These are phyloP conservation scores for Phengaris arion DNA, from an alignment of 2,888 invertebrate species.

Conservation along the genomic window DNA sequence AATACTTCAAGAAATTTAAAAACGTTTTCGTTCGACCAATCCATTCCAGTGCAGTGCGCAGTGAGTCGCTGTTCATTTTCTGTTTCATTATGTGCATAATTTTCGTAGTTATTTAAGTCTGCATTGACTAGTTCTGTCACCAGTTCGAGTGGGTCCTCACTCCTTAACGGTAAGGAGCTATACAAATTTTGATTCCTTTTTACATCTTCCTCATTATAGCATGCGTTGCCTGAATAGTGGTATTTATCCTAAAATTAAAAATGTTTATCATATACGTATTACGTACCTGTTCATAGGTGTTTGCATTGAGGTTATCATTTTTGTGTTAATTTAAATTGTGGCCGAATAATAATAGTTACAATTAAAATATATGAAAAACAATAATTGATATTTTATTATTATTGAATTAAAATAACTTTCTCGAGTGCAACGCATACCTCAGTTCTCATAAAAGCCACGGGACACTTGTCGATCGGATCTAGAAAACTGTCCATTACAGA, in stretches of 20 bases:
- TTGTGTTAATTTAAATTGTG: too few species aligned
- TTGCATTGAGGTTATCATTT: too few species aligned
- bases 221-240: not conserved
- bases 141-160: conserved; percentile 2
- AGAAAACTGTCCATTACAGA: conserved; percentile 9
- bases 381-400: too few species aligned
- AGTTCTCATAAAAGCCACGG: not conserved
- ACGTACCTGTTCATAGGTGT: too few species aligned
- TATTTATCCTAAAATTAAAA: not conserved
- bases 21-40: not conserved
- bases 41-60: not conserved
- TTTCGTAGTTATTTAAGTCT: not conserved
- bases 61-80: not conserved
- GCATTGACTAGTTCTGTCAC: not conserved
- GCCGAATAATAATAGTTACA: too few species aligned
- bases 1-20: not conserved
- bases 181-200: not conserved
- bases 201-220: conserved; percentile 5
- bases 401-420: too few species aligned
- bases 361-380: too few species aligned
- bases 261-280: not conserved
- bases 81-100: not conserved
- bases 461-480: not conserved
- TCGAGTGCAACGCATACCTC: not conserved
- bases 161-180: not conserved